Evolutionary conservation across 2,888 invertebrate species (phyloP), one percentile per base, ranked within the genome.

Genomic region (Apoderus coryli): DNA sequence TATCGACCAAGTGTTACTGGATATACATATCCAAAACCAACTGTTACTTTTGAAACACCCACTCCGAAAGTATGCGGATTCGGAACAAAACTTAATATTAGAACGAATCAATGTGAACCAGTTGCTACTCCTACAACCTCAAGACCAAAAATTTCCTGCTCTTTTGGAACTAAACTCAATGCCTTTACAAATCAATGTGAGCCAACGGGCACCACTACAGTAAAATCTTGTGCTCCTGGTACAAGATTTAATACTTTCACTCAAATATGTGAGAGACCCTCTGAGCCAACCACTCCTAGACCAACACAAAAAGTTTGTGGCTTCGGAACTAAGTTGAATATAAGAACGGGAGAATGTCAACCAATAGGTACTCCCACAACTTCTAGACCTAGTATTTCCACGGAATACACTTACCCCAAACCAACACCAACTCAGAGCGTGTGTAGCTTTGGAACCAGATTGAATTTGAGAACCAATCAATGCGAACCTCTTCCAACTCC

Each of bases 71-170:
- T 4, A 5, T 39, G 38, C 10, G 31, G 27, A 3, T 34, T 29
- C 25, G 34, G 36, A 10, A 16, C 36, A 32, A 28, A 14, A 14
- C 19, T 32, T 10, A 38, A 38, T 30, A 10, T 10, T 7, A 11
- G 25, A 5, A 36, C 32, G 51, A 2, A 53, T 54, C 23, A 46
- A 50, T 1, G 57, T 45, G 33, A 61, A n/a, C 7, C n/a, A 19
- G n/a, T n/a, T 7, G 19, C 39, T 3, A 14, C 16, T 23, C 35
- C 36, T 36, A 41, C 43, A 40, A 11, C 44, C 6, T 41, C 48
- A 10, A 30, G 39, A 4, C 47, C 47, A 2, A 16, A 26, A 24
- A 32, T 23, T 14, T 12, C 23, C 5, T 39, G 39, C 15, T 7
- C 10, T 4, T 29, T 33, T 22, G 38, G 38, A 12, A 9, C 29